Conservation (phyloP, 35 echinoderm and acorn worm genomes). For the Apostichopus californicus region DNA sequence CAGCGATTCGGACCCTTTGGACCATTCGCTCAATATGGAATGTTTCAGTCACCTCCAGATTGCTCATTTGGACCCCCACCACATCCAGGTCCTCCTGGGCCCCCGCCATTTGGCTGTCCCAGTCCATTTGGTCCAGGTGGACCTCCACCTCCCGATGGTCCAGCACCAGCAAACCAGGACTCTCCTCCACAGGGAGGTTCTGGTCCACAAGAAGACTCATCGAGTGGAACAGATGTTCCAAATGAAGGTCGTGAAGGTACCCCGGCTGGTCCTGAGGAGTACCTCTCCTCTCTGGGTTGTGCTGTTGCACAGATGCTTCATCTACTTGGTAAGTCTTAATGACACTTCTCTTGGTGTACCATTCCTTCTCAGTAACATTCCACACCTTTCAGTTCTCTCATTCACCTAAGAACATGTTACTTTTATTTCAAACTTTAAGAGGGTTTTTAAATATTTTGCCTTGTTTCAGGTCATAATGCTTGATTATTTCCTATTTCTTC, state of each 20-base stretch:
- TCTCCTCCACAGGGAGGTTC: not conserved
- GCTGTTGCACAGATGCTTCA: conserved; percentile 92
- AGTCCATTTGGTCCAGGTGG: conserved; percentile 31
- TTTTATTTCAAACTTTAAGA: not conserved
- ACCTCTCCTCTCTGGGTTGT: conserved; percentile 71
- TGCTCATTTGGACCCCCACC: not conserved
- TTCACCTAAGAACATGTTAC: no score
- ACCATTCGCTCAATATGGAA: not conserved
- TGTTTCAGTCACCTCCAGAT: not conserved
- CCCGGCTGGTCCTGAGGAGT: conserved; percentile 47
- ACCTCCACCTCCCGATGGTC: not conserved
- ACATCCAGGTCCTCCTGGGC: conserved; percentile 26
- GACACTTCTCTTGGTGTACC: no score
- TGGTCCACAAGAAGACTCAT: conserved; percentile 8
- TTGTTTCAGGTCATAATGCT: not conserved
- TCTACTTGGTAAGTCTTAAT: conserved; percentile 80
- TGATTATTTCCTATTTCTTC: not conserved
- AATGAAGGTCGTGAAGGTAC: not conserved
- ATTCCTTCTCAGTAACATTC: no score
- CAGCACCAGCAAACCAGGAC: not conserved
- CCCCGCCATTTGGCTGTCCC: conserved; percentile 37
- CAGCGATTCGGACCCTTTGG: conserved; percentile 29
- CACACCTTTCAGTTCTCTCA: no score
- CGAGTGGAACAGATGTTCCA: not conserved
- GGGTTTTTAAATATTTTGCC: not conserved